Base-by-base conservation (phyloP, 2,113 vertebrate genomes). In the Spea bombifrons region DNA sequence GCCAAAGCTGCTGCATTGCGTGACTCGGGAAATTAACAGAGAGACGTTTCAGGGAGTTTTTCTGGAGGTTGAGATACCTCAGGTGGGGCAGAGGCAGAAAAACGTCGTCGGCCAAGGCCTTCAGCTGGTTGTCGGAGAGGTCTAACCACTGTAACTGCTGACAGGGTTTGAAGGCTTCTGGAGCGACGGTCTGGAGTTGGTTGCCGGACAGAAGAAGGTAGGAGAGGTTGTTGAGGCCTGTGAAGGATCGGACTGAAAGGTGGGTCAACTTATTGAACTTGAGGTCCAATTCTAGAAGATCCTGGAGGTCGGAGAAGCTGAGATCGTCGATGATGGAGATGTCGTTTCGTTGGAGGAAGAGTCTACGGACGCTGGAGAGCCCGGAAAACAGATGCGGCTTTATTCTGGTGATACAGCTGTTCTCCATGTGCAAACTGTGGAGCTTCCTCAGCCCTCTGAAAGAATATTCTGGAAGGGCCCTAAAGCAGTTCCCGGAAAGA, bases 391-490 rank as follows among this genome's bases (percentile, higher is more conserved):
- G 90, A 76, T 89, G 91, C 1, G 83, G 82, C 50, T 83, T 87
- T 79, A 99, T 82, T 82, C 85, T 93, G 71, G 88, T 82, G 2
- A 99, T 86, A 75, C 96, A 98, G 67, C 95, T 92, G 89, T 88
- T 89, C 82, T 97, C 96, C 81, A 99, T 87, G 84, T 99, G 97
- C 47, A 99, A 93, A 83, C 96, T 99, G 87, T 99, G 97, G 74
- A 99, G 85, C 81, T 89, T 94, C 71, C 88, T 81, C 16, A 96
- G 90, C 5, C 95, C 95, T 81, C 86, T 93, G 85, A 99, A 99
- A 15, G 90, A 86, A 0, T 90, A 91, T 73, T 95, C 94, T 0
- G 96, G 94, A 5, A 98, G 89, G 63, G 64, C 87, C 8, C 82
- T 91, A 78, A 98, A 90, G 81, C 95, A 97, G 84, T 97, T 99